Conservation (phyloP, 2,888 invertebrate genomes). For the Eupithecia pulchellata region DNA sequence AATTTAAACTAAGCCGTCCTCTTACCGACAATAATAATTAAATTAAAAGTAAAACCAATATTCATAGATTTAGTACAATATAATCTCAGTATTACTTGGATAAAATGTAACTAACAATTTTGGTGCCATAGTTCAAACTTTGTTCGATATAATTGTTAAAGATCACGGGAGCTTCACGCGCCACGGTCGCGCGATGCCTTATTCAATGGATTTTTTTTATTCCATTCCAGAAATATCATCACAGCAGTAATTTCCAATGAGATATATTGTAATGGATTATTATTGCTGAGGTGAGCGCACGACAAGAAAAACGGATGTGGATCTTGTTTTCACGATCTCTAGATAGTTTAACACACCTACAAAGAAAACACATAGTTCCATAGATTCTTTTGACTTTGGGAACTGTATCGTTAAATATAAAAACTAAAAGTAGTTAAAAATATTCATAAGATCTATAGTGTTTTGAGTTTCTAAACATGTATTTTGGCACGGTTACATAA, state of each 20-base stretch:
- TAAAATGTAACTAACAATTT: slow-evolving; percentile 49
- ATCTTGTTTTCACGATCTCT: background rate
- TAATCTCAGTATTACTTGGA: slow-evolving; percentile 64
- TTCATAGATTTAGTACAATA: slow-evolving; percentile 49
- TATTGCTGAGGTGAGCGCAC: background rate
- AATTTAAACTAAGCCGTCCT: slow-evolving; percentile 53
- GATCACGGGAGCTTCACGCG: background rate
- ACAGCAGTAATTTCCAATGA: background rate
- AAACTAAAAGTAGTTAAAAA: no score
- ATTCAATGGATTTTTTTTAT: background rate
- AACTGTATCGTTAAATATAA: no score
- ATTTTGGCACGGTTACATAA: background rate
- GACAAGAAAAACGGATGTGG: background rate
- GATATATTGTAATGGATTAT: background rate
- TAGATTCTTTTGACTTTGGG: no score
- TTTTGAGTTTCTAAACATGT: background rate
- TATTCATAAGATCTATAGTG: no score
- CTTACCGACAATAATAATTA: slow-evolving; percentile 42
- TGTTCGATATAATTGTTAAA: background rate
- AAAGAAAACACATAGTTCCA: background rate
- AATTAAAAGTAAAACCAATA: slow-evolving; percentile 48
- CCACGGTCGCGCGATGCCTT: background rate
- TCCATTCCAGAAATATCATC: background rate
- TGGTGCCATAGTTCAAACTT: slow-evolving; percentile 63
- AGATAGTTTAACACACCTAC: background rate